phyloP scores from a whole-genome alignment of 2,113 vertebrate species.

The Cyprinodon tularosa region DNA sequence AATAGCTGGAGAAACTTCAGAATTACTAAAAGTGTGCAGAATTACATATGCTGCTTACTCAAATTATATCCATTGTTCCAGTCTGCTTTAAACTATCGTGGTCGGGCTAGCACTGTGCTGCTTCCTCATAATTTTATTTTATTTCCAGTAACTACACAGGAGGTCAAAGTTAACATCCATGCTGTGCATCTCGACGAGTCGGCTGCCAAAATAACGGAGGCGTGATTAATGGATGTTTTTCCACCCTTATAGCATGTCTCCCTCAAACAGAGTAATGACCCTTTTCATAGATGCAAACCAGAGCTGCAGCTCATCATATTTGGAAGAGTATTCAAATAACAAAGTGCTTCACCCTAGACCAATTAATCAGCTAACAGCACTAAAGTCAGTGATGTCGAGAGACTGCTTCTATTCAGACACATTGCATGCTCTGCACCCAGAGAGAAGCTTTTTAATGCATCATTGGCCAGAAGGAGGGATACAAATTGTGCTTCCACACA shows the following conservation, averaged over 20 bases:
- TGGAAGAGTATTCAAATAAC: conserved; percentile 39
- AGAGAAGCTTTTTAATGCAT: conserved; percentile 23
- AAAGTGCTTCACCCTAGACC: conserved; percentile 20
- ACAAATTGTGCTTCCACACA: conserved; percentile 8
- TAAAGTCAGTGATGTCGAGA: conserved; percentile 20
- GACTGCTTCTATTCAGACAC: conserved; percentile 13
- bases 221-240: conserved; percentile 70
- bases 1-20: neutral
- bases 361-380: conserved; percentile 36
- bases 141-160: conserved; percentile 18
- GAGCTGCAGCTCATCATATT: conserved; percentile 45
- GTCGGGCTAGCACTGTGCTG: conserved; percentile 4
- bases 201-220: conserved; percentile 62
- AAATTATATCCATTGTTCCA: conserved; percentile 12
- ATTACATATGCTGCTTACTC: conserved; percentile 36
- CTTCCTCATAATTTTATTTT: conserved; percentile 49
- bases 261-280: conserved; percentile 59
- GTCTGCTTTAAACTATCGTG: conserved; percentile 40
- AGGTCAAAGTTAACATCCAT: conserved; percentile 65
- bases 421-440: conserved; percentile 7
- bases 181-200: conserved; percentile 53
- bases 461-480: neutral
- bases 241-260: conserved; percentile 47
- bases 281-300: conserved; percentile 40
- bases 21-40: no score